Conservation (phyloP, 2,113 vertebrate genomes). For the Tragulus kanchil region DNA sequence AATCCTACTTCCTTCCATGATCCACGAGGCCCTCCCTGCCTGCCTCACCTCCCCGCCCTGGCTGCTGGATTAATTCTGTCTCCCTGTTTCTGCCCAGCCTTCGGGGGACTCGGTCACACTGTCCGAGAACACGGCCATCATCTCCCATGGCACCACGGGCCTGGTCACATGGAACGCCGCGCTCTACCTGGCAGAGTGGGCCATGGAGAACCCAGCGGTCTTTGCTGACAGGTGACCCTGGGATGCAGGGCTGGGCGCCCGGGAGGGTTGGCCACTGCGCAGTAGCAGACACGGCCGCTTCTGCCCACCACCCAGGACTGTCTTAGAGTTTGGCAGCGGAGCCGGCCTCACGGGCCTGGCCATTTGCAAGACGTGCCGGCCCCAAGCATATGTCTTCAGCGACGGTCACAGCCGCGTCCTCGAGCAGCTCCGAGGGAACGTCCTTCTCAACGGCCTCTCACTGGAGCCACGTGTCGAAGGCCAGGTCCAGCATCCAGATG, state of each 20-base stretch:
- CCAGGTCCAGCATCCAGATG: accelerated
- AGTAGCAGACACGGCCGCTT: background rate
- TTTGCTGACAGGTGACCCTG: slow-evolving; percentile 90
- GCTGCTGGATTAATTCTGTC: background rate
- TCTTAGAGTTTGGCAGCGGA: slow-evolving; percentile 96
- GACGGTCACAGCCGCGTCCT: slow-evolving; percentile 93
- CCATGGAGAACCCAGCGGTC: slow-evolving; percentile 83
- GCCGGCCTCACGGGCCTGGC: slow-evolving; percentile 92
- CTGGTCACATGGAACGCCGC: slow-evolving; percentile 96
- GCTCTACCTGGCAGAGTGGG: slow-evolving; percentile 93
- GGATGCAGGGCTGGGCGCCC: background rate
- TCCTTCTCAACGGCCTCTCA: slow-evolving; percentile 88
- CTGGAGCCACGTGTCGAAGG: background rate
- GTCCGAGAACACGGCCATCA: slow-evolving; percentile 89
- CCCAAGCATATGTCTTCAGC: slow-evolving; percentile 91
- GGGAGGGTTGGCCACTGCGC: background rate
- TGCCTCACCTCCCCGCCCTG: background rate
- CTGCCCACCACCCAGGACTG: slow-evolving; percentile 84
- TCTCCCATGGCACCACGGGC: slow-evolving; percentile 95
- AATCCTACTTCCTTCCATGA: background rate
- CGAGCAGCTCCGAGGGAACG: slow-evolving; percentile 90
- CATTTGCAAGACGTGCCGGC: slow-evolving; percentile 91
- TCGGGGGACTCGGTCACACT: slow-evolving; percentile 89
- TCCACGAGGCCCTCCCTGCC: accelerated
- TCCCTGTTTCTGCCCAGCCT: slow-evolving; percentile 85